phyloP scores from a whole-genome alignment of 1,140 invertebrate species.

The Ericerus pela region DNA sequence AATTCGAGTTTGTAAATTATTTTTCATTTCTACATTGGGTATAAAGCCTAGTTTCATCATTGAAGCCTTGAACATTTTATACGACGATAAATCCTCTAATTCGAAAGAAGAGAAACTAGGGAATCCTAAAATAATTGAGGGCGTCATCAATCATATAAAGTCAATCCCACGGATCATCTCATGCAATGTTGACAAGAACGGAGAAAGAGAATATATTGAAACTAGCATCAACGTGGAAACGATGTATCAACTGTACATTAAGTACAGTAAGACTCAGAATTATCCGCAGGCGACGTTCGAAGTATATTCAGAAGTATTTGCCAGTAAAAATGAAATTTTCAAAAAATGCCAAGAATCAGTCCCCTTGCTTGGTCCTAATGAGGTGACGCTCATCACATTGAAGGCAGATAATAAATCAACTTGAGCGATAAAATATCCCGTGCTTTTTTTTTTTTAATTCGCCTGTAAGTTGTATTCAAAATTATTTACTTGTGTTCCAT shows the following conservation, averaged over 20 bases:
- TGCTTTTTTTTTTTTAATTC: too few species aligned
- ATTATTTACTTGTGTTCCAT: too few species aligned
- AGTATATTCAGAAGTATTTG: not conserved
- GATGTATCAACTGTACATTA: conserved; percentile 4
- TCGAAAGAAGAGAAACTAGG: not conserved
- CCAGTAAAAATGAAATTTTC: conserved; percentile 4
- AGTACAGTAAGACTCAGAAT: not conserved
- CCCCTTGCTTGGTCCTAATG: not conserved
- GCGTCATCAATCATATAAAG: conserved; percentile 1
- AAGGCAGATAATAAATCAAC: not conserved
- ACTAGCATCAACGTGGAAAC: conserved; percentile 1
- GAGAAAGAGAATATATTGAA: not conserved
- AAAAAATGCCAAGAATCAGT: conserved; percentile 5
- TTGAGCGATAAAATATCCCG: too few species aligned
- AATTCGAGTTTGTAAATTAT: conserved; percentile 1
- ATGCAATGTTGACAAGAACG: not conserved
- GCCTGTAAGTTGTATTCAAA: too few species aligned
- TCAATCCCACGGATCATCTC: not conserved
- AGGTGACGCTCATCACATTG: not conserved
- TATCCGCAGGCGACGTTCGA: not conserved
- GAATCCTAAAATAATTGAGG: not conserved
- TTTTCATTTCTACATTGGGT: not conserved
- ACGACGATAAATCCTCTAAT: not conserved
- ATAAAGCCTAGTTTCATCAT: not conserved
- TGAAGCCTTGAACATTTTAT: not conserved